Conservation (phyloP, 53 echinoderm and acorn worm species). For the Paracentrotus lividus region DNA sequence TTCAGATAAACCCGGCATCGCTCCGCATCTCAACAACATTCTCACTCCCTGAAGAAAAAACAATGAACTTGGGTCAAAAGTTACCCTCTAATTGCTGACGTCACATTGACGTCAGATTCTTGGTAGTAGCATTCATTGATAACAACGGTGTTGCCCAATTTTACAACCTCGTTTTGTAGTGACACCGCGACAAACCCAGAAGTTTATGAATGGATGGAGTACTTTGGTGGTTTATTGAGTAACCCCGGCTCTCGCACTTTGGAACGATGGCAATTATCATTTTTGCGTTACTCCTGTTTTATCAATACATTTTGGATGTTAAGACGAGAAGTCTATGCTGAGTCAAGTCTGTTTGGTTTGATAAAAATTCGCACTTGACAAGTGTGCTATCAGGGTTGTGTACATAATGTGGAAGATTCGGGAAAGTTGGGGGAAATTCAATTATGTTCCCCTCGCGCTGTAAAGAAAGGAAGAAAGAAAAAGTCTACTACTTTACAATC, state of each 20-base stretch:
- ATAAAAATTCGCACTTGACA: too few species aligned
- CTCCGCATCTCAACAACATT: neutral
- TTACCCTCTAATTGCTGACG: slow-evolving; percentile 28
- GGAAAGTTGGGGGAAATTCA: too few species aligned
- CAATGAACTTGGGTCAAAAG: neutral
- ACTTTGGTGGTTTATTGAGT: neutral
- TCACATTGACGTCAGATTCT: slow-evolving; percentile 48
- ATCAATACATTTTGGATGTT: neutral
- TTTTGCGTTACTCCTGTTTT: neutral
- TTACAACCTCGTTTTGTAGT: slow-evolving; percentile 3
- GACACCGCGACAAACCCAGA: neutral
- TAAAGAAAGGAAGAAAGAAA: too few species aligned
- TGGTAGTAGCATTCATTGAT: neutral
- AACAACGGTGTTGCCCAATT: neutral
- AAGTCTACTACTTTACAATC: too few species aligned
- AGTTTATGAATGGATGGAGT: neutral
- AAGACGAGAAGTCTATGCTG: too few species aligned
- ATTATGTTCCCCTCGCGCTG: too few species aligned
- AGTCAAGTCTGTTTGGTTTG: too few species aligned
- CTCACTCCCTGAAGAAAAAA: neutral
- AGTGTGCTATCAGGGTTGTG: too few species aligned
- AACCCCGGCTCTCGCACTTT: neutral
- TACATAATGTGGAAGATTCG: too few species aligned
- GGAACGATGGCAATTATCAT: neutral
- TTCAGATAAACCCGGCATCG: neutral